Percentiles rank a stretch among this genome's conserved stretches.
Conservation (phyloP, 1,140 invertebrate species). For the Drosophila pseudoobscura region DNA sequence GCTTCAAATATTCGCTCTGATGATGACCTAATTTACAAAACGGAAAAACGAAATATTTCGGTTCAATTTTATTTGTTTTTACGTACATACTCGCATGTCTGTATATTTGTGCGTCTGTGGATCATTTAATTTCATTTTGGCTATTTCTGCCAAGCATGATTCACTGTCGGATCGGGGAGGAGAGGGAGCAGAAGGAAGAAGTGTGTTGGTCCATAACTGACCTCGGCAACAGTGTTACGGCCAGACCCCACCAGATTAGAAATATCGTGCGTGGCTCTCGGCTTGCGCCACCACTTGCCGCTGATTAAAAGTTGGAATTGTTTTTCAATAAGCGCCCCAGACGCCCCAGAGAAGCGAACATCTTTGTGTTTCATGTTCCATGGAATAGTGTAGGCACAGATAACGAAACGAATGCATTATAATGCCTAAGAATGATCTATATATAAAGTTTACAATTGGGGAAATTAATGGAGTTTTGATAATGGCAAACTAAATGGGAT, state of each 20-base stretch:
- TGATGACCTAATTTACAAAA: constrained; percentile 69
- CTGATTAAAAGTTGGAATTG: constrained; percentile 68
- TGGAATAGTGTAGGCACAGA: constrained; percentile 24
- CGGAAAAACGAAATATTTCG: constrained; percentile 14
- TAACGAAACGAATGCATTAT: constrained; percentile 37
- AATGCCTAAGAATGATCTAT: constrained; percentile 3
- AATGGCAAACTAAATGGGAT: neutral
- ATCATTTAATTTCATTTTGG: constrained; percentile 28
- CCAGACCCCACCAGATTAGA: constrained; percentile 49
- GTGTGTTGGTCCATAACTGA: constrained; percentile 51
- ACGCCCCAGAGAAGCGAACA: neutral
- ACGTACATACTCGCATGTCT: constrained; percentile 1
- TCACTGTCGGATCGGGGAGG: constrained; percentile 25
- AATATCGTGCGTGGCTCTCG: constrained; percentile 11
- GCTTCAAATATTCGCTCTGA: constrained; percentile 39
- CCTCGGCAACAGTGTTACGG: constrained; percentile 58
- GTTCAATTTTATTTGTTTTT: constrained; percentile 31
- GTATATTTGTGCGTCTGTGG: constrained; percentile 20
- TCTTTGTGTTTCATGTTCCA: constrained; percentile 2
- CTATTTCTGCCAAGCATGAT: constrained; percentile 38
- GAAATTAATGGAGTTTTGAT: constrained; percentile 1
- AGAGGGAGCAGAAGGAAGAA: too few species aligned
- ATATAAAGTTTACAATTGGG: constrained; percentile 9
- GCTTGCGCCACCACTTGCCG: constrained; percentile 48
- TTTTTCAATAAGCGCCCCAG: constrained; percentile 52